Base-by-base conservation (phyloP, 2,888 invertebrate species). In the Acrobeloides nanus region DNA sequence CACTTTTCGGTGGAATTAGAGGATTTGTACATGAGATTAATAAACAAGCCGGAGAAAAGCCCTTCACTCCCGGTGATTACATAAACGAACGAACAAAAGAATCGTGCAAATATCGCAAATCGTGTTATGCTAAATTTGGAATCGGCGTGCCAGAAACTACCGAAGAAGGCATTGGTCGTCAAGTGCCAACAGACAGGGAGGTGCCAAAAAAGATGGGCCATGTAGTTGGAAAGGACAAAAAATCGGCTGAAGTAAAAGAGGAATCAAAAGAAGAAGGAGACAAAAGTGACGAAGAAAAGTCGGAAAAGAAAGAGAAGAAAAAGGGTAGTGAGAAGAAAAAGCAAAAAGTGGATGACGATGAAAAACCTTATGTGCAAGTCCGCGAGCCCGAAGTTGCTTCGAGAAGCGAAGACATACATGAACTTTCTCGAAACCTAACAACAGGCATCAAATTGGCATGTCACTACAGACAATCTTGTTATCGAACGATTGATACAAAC, bases 41-140 rank as follows among this genome's bases (percentile, higher is more conserved):
- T n/a, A n/a, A n/a, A n/a, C n/a, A n/a, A n/a, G n/a, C n/a, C n/a
- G n/a, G n/a, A n/a, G n/a, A n/a, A n/a, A n/a, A n/a, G n/a, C n/a
- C n/a, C n/a, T n/a, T n/a, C 34, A 1, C 7, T 21, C 8, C 26
- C 40, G 21, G n/a, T n/a, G n/a, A n/a, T n/a, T n/a, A n/a, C n/a
- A 39, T 17, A 39, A 39, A 38, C 5, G 6, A 23, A 20, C 41
- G 37, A 25, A 32, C 59, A 33, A 65, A 65, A 37, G 49, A 53
- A 25, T 42, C 59, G 41, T 66, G 66, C 58, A 66, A 66, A 40
- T 65, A 65, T 43, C 48, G 44, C 53, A 7, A 57, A 46, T 57
- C 61, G 1, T 64, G 64, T 38, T 64, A 64, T 37, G 42, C 58
- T 20, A 59, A 64, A 31, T 50, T 61, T 25, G 60, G 57, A 20